Base-by-base conservation (phyloP, 2,797 vertebrate genomes). In the Hapalemur alaotrensis region DNA sequence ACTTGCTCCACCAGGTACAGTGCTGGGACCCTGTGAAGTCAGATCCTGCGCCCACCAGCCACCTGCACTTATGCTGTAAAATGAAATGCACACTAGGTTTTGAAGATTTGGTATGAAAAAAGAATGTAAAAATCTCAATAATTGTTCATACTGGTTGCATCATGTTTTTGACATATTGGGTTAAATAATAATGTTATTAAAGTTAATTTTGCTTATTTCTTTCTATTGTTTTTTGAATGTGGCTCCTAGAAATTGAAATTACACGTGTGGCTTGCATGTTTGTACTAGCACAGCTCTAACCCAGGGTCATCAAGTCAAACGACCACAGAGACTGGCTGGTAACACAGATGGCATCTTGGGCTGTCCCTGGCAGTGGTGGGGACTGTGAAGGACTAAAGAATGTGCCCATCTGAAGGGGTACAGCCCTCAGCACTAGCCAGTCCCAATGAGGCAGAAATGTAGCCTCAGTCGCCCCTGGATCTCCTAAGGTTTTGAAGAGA, bases 11-110 rank as follows among this genome's bases (percentile, higher is more conserved):
- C 2, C n/a, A 4, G 0, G 32, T 30, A 23, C 20, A 0, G 1
- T 0, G 6, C 73, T 30, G 2, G 10, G 10, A 38, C 30, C 69
- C 38, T 25, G 5, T 0, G 0, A 10, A 9, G 0, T 3, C 30
- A 12, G 1, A 35, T 32, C 48, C 35, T 18, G 25, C 1, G 1
- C 69, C 8, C 5, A 5, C 20, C 6, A 5, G 14, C 10, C 32
- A 52, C 57, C 30, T 57, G n/a, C 8, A 7, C 22, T 43, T 13
- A 28, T 7, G 13, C 46, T 11, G 1, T 3, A 41, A 65, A n/a
- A 3, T 73, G 7, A 46, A 41, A 57, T 2, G 7, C 15, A 41
- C 6, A 35, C 28, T 75, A 76, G 46, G 35, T 69, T 82, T 83
- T 54, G 5, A 93, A 57, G 69, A 28, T 32, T 48, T 35, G 2